Evolutionary conservation across 2,888 invertebrate species (phyloP).

Genomic region (Lasioglossum figueresi): DNA sequence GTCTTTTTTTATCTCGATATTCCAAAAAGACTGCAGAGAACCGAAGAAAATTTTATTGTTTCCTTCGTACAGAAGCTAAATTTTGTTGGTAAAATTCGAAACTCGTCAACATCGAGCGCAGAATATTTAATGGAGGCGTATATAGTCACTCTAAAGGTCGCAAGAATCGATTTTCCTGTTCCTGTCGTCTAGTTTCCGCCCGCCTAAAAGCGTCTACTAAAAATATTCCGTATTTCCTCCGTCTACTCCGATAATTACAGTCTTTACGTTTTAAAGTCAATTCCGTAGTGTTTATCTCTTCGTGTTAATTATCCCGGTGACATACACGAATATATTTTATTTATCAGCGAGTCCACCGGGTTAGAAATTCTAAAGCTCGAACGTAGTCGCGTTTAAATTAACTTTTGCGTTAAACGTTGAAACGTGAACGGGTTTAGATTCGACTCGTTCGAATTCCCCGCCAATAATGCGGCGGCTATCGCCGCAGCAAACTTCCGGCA

Average conservation of each 20-base stretch:
- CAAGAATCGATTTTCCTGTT: slow-evolving; percentile 56
- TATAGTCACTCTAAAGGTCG: slow-evolving; percentile 39
- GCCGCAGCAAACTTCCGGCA: not conserved
- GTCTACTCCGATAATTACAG: not conserved
- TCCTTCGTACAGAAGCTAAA: not conserved
- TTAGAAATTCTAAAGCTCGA: not conserved
- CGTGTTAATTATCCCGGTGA: not conserved
- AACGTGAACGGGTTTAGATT: not conserved
- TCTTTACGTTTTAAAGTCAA: not conserved
- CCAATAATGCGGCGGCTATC: not conserved
- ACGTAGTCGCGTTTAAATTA: not conserved
- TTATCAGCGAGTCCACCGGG: not conserved
- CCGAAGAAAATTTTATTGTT: not conserved
- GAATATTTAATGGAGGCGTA: slow-evolving; percentile 40
- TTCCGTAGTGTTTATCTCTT: not conserved
- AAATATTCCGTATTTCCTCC: not conserved
- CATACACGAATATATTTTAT: not conserved
- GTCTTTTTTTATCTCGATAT: not conserved
- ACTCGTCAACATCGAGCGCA: not conserved
- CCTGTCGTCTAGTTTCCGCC: slow-evolving; percentile 36
- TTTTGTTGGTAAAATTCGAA: not conserved
- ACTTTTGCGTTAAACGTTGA: not conserved
- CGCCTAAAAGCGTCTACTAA: not conserved
- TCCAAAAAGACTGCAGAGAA: not conserved
- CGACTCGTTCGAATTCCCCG: slow-evolving; percentile 31